These are phyloP conservation scores for Caenorhabditis auriculariae DNA, from an alignment of 2,888 invertebrate species.

Conservation along the genomic window DNA sequence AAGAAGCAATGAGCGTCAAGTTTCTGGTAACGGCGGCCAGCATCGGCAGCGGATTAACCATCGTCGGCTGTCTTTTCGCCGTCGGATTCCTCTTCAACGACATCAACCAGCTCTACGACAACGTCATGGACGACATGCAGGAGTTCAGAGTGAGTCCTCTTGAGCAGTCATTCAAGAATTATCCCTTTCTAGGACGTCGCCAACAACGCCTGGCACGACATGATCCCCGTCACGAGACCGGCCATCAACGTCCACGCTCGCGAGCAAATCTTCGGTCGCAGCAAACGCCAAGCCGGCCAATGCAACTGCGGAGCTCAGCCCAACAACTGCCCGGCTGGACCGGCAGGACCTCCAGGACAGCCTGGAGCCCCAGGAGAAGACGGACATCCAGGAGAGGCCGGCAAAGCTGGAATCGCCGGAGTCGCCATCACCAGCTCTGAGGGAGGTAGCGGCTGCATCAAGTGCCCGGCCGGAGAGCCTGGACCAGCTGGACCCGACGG, in stretches of 20 bases:
- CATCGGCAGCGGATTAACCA: slow-evolving; percentile 20
- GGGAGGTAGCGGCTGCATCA: slow-evolving; percentile 29
- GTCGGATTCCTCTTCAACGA: slow-evolving; percentile 35
- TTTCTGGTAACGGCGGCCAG: slow-evolving; percentile 26
- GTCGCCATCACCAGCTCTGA: slow-evolving; percentile 19
- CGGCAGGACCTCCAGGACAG: slow-evolving; percentile 45
- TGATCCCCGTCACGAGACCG: slow-evolving; percentile 33
- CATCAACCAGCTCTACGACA: slow-evolving; percentile 36
- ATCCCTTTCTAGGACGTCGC: slow-evolving; percentile 17
- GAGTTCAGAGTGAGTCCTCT: slow-evolving; percentile 23
- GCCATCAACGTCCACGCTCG: slow-evolving; percentile 18
- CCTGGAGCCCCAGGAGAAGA: slow-evolving; percentile 38
- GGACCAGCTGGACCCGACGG: slow-evolving; percentile 46
- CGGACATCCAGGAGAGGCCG: slow-evolving; percentile 39
- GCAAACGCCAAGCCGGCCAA: slow-evolving; percentile 31
- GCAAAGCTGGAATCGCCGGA: slow-evolving; percentile 30
- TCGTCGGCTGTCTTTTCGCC: slow-evolving; percentile 28
- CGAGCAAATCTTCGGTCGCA: slow-evolving; percentile 30
- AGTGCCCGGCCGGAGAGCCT: slow-evolving; percentile 38
- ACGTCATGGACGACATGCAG: slow-evolving; percentile 35
- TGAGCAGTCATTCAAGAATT: not conserved
- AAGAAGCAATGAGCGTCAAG: slow-evolving; percentile 18
- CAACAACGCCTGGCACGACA: slow-evolving; percentile 35
- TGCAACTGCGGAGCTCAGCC: slow-evolving; percentile 36
- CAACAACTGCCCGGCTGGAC: slow-evolving; percentile 42